Evolutionary conservation across 1,140 invertebrate genomes (phyloP).

Genomic region (Venturia canescens): DNA sequence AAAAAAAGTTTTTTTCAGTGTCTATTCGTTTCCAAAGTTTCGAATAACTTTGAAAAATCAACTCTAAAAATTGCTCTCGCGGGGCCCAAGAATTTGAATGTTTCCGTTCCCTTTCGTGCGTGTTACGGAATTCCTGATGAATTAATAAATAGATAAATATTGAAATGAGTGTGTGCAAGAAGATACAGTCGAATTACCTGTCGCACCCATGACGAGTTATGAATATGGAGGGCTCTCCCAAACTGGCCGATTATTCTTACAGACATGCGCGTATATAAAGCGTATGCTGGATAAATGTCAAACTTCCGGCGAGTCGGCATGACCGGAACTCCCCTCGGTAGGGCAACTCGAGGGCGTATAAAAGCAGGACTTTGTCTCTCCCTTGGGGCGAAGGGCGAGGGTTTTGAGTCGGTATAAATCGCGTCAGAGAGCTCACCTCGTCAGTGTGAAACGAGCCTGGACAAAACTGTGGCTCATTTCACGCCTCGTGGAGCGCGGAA

Average conservation of each 20-base stretch:
- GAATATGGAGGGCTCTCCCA: slow-evolving; percentile 8
- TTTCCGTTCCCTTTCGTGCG: no score
- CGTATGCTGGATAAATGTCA: neutral
- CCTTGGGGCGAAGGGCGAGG: slow-evolving; percentile 44
- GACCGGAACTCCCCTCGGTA: slow-evolving; percentile 32
- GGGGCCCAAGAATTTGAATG: no score
- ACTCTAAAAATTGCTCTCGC: no score
- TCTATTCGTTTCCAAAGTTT: no score
- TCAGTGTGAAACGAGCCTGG: slow-evolving; percentile 28
- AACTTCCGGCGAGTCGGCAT: slow-evolving; percentile 18
- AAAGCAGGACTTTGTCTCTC: slow-evolving; percentile 43
- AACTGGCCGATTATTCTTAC: neutral
- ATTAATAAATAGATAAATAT: no score
- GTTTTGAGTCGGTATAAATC: neutral
- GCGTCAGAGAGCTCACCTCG: slow-evolving; percentile 29
- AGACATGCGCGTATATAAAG: neutral
- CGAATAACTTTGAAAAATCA: no score
- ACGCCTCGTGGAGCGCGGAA: slow-evolving; percentile 67
- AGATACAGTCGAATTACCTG: slow-evolving; percentile 40
- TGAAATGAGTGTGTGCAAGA: no score
- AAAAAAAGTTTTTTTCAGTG: no score
- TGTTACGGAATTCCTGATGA: no score
- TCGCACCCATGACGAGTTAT: slow-evolving; percentile 48
- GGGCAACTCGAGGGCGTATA: slow-evolving; percentile 17
- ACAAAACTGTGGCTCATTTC: slow-evolving; percentile 63